Evolutionary conservation across 2,797 vertebrate species (phyloP).

Genomic region (Lophius americanus): DNA sequence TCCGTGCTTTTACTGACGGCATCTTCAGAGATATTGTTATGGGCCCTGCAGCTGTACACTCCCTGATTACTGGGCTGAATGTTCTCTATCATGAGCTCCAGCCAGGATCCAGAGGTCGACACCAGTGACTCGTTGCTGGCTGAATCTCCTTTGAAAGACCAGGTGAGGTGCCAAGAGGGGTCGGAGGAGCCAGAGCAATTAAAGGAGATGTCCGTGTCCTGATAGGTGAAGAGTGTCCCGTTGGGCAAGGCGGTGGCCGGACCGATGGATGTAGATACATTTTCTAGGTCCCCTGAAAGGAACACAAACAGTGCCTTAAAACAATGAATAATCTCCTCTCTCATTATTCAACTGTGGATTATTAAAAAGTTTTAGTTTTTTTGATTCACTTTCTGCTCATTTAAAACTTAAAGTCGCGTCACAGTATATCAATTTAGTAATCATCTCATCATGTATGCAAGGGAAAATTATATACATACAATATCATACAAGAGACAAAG

Average conservation of each 20-base stretch:
- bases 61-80: constrained; percentile 80
- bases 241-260: constrained; percentile 67
- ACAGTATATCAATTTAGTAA: no score
- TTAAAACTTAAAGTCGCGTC: no score
- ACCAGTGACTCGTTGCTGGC: constrained; percentile 38
- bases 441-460: no score
- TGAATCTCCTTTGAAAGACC: constrained; percentile 64
- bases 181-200: constrained; percentile 72
- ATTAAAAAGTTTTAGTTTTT: neutral
- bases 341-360: neutral
- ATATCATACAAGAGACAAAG: neutral
- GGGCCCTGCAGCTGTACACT: constrained; percentile 81
- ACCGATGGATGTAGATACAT: constrained; percentile 59
- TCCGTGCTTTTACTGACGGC: constrained; percentile 56
- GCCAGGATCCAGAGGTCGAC: constrained; percentile 17
- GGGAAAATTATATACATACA: no score
- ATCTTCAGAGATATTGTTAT: constrained; percentile 70
- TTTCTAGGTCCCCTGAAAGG: constrained; percentile 75
- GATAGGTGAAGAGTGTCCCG: constrained; percentile 67
- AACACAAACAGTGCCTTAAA: neutral
- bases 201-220: constrained; percentile 68
- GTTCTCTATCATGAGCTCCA: constrained; percentile 62
- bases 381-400: no score
- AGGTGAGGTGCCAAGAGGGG: constrained; percentile 72
- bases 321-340: neutral